phyloP scores from a whole-genome alignment of 2,888 invertebrate genomes.

The Ypsolopha sequella region DNA sequence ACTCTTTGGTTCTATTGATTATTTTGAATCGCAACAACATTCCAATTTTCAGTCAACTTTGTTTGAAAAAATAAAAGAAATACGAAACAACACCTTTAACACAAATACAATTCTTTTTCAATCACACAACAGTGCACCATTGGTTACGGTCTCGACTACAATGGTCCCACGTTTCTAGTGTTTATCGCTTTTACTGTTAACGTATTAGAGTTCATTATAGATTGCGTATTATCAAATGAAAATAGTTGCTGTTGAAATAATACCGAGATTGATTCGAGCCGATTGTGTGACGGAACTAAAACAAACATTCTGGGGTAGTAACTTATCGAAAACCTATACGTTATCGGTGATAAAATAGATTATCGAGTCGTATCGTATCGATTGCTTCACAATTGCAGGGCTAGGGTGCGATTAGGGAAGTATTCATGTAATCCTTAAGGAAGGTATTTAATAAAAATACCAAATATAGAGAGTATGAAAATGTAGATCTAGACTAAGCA shows the following conservation, averaged over 20 bases:
- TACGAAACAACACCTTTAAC: slow-evolving; percentile 2
- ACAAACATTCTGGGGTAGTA: slow-evolving; percentile 26
- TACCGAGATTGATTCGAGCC: slow-evolving; percentile 41
- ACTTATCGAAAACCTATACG: slow-evolving; percentile 42
- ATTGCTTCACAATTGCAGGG: too few species aligned
- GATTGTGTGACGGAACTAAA: slow-evolving; percentile 37
- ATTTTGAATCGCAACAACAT: too few species aligned
- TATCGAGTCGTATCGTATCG: slow-evolving; percentile 34
- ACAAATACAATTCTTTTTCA: slow-evolving; percentile 30
- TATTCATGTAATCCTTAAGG: too few species aligned
- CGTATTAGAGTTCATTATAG: neutral
- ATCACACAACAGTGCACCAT: slow-evolving; percentile 19
- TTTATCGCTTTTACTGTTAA: neutral
- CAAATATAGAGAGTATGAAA: too few species aligned
- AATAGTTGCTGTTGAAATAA: slow-evolving; percentile 25
- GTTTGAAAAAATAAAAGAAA: neutral
- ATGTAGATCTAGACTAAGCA: too few species aligned
- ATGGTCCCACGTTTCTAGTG: neutral
- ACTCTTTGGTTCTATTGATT: too few species aligned
- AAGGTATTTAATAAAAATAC: too few species aligned
- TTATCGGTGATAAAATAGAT: slow-evolving; percentile 56
- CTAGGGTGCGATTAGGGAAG: too few species aligned
- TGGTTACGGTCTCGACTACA: slow-evolving; percentile 4
- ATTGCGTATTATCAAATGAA: neutral
- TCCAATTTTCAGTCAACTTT: too few species aligned